A percentile compares a stretch with the other conserved stretches of the same genome.
These are phyloP conservation scores for Condylura cristata DNA, from an alignment of 2,113 vertebrate genomes.

Conservation along the genomic window DNA sequence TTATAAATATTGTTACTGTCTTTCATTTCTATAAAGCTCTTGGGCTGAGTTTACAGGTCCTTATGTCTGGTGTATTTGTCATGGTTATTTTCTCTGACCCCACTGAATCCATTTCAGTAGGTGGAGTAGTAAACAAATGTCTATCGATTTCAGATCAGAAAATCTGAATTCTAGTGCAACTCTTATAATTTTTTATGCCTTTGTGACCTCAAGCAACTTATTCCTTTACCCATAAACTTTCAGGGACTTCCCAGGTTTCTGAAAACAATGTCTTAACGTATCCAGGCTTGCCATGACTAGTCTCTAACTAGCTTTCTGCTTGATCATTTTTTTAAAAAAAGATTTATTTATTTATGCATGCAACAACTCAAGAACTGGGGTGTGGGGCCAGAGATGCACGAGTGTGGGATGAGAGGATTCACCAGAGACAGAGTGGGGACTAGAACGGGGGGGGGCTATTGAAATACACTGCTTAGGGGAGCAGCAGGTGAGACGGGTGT, in stretches of 20 bases:
- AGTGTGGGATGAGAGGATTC: too few relatives aligned
- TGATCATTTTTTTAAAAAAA: too few relatives aligned
- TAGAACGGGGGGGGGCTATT: too few relatives aligned
- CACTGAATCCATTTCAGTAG: background rate
- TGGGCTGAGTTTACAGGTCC: background rate
- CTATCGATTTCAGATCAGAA: background rate
- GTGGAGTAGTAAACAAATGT: background rate
- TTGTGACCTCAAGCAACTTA: background rate
- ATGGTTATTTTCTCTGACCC: background rate
- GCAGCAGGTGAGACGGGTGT: too few relatives aligned
- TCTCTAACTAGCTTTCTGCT: background rate
- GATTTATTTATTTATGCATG: too few relatives aligned
- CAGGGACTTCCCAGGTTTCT: background rate
- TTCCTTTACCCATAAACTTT: background rate
- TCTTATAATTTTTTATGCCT: background rate
- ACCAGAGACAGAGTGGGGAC: too few relatives aligned
- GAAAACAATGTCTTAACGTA: background rate
- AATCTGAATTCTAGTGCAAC: background rate
- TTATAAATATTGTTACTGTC: background rate
- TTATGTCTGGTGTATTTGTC: background rate
- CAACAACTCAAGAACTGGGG: too few relatives aligned
- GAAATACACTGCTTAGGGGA: too few relatives aligned
- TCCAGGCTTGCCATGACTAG: background rate
- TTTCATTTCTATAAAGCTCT: background rate
- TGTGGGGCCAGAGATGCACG: too few relatives aligned